Evolutionary conservation across 2,113 vertebrate genomes (phyloP), one percentile per base, ranked within the genome.

Genomic region (Peromyscus leucopus): DNA sequence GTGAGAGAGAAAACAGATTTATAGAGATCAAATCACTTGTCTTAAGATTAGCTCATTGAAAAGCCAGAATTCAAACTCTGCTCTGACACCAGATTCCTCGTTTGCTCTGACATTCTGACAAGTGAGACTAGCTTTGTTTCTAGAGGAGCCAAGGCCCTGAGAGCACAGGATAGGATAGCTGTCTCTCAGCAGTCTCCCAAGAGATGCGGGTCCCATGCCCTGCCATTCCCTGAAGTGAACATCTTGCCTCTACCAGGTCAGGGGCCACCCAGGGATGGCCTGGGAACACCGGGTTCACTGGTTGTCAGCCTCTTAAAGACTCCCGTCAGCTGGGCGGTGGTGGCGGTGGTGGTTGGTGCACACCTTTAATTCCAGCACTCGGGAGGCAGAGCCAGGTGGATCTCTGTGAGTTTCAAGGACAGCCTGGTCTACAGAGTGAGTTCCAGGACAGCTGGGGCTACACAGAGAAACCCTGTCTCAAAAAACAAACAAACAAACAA

Each of bases 231-330:
- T 3, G 1, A 82, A 26, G 63, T 4, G 26, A 5, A 8, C 13
- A 15, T 12, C 33, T 10, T n/a, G 15, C 42, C 39, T 31, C 61
- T 16, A 42, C 24, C 33, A 46, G 74, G 33, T 22, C 19, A 21
- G 39, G 13, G 12, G 31, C 67, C 7, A 2, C 8, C 0, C 2
- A 59, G 46, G 39, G 36, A 5, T 5, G 21, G 28, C 55, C 36
- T 15, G 15, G n/a, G 21, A 15, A 13, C 31, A 4, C 39, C 5
- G 0, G 7, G 21, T 67, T 15, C 61, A 33, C 5, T 4, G 36
- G 24, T 80, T 51, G 39, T 48, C 57, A 48, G 39, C 31, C 7
- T 42, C n/a, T 24, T 12, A 59, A 7, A 26, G 5, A 19, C 17
- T 31, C n/a, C 79, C 51, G 26, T 48, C 46, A 22, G n/a, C 19